Base-by-base conservation (phyloP, 2,113 vertebrate genomes). In the Proterorhinus semilunaris region DNA sequence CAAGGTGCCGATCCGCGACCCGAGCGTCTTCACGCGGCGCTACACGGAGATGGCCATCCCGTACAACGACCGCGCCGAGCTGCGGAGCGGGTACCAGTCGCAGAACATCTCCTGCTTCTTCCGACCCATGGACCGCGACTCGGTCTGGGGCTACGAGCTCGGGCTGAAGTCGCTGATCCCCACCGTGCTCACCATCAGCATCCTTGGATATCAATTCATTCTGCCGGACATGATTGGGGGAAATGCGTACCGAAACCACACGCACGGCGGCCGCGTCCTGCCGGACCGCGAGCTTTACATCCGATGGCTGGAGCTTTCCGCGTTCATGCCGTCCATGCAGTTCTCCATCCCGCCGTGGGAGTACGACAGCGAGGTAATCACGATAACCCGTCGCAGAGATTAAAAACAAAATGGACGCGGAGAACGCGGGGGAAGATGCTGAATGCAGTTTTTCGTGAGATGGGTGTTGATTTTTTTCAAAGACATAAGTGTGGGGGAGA, bases 251-350 rank as follows among this genome's bases (percentile, higher is more conserved):
- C 71, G 90, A 0, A 92, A 91, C 71, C 94, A 91, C 64, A 96
- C 94, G 0, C 73, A 80, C 0, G 93, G 93, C 0, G 88, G 89
- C 0, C 69, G 78, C n/a, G 89, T 75, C 54, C 91, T 96, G 68
- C 97, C 96, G 0, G 93, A 98, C 79, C 94, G 94, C 5, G 98
- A 99, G 83, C 95, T 99, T 42, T 99, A 99, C 1, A 94, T 99
- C 78, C 95, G 97, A 53, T 99, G 98, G 98, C 88, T 99, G 84
- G 98, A 99, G 87, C 92, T 99, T 68, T 93, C 95, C 0, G 96
- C 98, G 42, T 99, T 99, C 90, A 97, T 99, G 96, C 98, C 97
- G 0, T 94, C 98, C 58, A 98, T 99, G 97, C 96, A 99, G 90
- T 98, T 99, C 81, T 96, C 97, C 7, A 89, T 98, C 50, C 98